Evolutionary conservation across 2,797 vertebrate species (phyloP).

Genomic region (Cryptoblepharus egeriae): DNA sequence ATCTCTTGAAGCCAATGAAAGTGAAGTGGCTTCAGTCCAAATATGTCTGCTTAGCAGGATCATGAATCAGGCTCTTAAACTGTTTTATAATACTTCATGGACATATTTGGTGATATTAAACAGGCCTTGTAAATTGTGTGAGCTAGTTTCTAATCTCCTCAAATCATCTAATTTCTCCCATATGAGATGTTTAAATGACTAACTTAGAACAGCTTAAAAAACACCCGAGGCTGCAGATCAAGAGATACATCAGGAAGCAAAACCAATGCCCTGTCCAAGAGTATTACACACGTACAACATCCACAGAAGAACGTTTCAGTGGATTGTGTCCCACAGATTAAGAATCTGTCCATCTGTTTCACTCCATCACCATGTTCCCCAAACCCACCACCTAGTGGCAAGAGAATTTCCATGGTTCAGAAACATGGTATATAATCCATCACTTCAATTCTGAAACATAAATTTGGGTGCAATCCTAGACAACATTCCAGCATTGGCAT

Average conservation of each 20-base stretch:
- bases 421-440: neutral
- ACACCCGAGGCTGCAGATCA: neutral
- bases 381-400: too few species aligned
- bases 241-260: neutral
- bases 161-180: neutral
- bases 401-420: neutral
- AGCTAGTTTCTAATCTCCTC: slow-evolving; percentile 8
- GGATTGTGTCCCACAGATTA: too few species aligned
- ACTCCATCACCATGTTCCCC: neutral
- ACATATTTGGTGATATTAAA: neutral
- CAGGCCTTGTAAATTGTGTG: neutral
- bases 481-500: too few species aligned
- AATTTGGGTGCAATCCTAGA: too few species aligned
- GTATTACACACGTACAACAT: too few species aligned
- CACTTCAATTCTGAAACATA: neutral
- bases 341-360: too few species aligned
- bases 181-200: neutral
- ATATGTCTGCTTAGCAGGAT: neutral
- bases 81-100: neutral
- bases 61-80: neutral
- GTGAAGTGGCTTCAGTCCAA: neutral
- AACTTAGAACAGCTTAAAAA: neutral
- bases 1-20: neutral
- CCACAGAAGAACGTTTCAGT: neutral
- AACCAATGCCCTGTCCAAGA: neutral